Conservation (phyloP, 2,888 invertebrate species). For the Himalopsyche kuldschensis region DNA sequence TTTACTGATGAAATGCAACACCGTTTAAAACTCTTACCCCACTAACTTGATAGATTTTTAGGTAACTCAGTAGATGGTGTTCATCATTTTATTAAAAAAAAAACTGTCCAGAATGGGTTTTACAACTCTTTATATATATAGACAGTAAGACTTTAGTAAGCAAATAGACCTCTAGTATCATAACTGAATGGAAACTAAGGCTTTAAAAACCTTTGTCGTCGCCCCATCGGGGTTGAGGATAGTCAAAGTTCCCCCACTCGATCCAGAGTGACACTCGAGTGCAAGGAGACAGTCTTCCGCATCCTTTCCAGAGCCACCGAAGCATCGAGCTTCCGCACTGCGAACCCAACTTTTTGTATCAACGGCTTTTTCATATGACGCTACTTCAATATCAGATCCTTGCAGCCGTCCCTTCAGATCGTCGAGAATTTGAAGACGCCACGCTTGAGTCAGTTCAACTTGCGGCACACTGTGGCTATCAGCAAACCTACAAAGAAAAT, state of each 20-base stretch:
- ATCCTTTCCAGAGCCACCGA: slow-evolving; percentile 58
- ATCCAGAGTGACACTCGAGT: slow-evolving; percentile 77
- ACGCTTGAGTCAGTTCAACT: slow-evolving; percentile 69
- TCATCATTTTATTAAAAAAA: too few relatives aligned
- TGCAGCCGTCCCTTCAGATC: slow-evolving; percentile 65
- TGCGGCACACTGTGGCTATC: slow-evolving; percentile 63
- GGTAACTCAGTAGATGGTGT: too few relatives aligned
- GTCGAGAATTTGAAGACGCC: slow-evolving; percentile 74
- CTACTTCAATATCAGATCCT: slow-evolving; percentile 55
- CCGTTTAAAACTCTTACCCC: too few relatives aligned
- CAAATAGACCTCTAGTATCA: neutral
- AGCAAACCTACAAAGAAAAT: slow-evolving; percentile 52
- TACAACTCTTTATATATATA: too few relatives aligned
- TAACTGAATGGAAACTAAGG: neutral
- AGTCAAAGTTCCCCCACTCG: slow-evolving; percentile 74
- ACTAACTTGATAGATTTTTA: too few relatives aligned
- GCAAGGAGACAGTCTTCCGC: slow-evolving; percentile 79
- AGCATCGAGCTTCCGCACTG: slow-evolving; percentile 72
- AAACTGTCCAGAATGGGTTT: too few relatives aligned
- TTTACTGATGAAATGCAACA: too few relatives aligned
- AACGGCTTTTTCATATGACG: slow-evolving; percentile 73
- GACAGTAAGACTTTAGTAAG: too few relatives aligned
- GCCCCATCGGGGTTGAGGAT: slow-evolving; percentile 78
- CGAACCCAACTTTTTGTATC: slow-evolving; percentile 87
- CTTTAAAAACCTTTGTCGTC: slow-evolving; percentile 66